These are phyloP conservation scores for Heliconius ethilla DNA, from an alignment of 2,888 invertebrate genomes.

Conservation along the genomic window DNA sequence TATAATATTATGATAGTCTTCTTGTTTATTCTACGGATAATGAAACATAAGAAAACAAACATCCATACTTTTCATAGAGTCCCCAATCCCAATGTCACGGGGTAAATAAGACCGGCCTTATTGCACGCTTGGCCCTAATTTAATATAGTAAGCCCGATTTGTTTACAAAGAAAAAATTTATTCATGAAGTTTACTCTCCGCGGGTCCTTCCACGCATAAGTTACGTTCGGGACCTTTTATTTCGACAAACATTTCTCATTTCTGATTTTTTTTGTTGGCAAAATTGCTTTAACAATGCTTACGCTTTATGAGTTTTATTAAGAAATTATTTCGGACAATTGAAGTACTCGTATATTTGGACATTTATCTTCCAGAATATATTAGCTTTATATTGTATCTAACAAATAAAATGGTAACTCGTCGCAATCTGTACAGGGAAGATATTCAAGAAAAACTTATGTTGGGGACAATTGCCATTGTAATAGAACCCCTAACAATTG, in stretches of 20 bases:
- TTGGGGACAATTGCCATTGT: no score
- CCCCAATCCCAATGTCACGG: conserved; percentile 1
- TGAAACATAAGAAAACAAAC: not conserved
- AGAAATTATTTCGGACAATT: conserved; percentile 13
- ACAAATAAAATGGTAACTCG: no score
- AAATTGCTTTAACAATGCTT: conserved; percentile 15
- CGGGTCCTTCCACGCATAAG: conserved; percentile 70
- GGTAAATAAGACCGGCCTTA: conserved; percentile 24
- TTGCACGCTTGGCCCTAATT: conserved; percentile 65
- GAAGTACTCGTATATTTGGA: not conserved
- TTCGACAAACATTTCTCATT: conserved; percentile 44
- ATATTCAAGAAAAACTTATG: no score
- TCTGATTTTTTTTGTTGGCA: conserved; percentile 20
- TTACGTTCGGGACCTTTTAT: conserved; percentile 48
- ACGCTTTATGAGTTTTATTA: conserved; percentile 16
- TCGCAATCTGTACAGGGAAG: no score
- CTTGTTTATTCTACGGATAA: not conserved
- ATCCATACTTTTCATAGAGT: not conserved
- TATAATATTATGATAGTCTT: not conserved
- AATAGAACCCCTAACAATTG: no score
- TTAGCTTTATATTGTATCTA: no score
- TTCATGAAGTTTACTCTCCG: conserved; percentile 80
- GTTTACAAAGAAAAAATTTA: conserved; percentile 81
- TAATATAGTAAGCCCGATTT: conserved; percentile 77
- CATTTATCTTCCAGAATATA: no score